Percentiles rank a stretch among this genome's conserved stretches.
phyloP scores from a whole-genome alignment of 2,113 vertebrate species.

The Serilophus lunatus region DNA sequence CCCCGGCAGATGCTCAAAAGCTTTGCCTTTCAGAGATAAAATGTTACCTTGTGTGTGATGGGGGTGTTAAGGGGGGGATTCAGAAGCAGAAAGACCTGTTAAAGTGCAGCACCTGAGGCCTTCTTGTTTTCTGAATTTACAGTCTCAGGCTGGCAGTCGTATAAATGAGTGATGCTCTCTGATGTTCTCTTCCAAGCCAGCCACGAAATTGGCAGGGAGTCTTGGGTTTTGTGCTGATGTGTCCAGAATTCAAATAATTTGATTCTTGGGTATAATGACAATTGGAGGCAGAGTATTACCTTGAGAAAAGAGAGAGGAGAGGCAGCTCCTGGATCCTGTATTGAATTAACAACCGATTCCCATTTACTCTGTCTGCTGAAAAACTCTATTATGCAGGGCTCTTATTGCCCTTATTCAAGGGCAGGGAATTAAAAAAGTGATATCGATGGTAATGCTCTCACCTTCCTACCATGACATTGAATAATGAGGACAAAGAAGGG shows the following conservation, averaged over 20 bases:
- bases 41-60: background rate
- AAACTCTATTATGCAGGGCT: slow-evolving; percentile 38
- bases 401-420: slow-evolving; percentile 68
- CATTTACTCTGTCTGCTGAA: background rate
- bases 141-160: slow-evolving; percentile 63
- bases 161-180: slow-evolving; percentile 75
- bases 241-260: slow-evolving; percentile 78
- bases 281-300: slow-evolving; percentile 66
- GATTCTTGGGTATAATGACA: slow-evolving; percentile 65
- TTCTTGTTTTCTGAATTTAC: slow-evolving; percentile 65
- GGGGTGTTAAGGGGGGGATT: background rate
- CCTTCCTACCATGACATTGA: slow-evolving; percentile 54
- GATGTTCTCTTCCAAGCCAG: slow-evolving; percentile 65
- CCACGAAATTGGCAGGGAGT: slow-evolving; percentile 72
- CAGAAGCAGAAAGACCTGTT: slow-evolving; percentile 44
- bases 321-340: slow-evolving; percentile 50
- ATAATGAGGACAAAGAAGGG: slow-evolving; percentile 64
- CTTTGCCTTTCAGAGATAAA: slow-evolving; percentile 40
- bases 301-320: slow-evolving; percentile 55
- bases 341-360: slow-evolving; percentile 29
- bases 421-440: slow-evolving; percentile 72
- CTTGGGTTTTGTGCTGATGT: slow-evolving; percentile 71
- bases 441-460: slow-evolving; percentile 53
- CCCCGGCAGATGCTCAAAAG: slow-evolving; percentile 14
- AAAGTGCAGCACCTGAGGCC: slow-evolving; percentile 66